Percentiles rank a stretch among this genome's conserved stretches.
These are phyloP conservation scores for Nycticorax nycticorax DNA, from an alignment of 2,113 vertebrate genomes.

Conservation along the genomic window DNA sequence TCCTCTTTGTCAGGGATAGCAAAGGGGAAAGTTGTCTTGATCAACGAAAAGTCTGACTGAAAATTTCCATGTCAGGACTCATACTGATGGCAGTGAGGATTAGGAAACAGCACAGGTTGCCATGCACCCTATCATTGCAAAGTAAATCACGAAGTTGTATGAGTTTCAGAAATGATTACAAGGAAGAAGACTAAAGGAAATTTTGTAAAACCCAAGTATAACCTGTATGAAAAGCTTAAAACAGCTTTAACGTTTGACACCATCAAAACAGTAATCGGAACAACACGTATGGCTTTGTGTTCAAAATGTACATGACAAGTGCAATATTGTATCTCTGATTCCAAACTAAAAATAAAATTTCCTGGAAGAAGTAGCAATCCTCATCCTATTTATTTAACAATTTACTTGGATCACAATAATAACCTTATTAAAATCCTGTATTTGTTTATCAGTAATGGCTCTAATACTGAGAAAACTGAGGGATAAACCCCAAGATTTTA, in stretches of 20 bases:
- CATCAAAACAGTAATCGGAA: background rate
- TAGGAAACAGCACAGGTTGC: background rate
- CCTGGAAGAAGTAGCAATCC: background rate
- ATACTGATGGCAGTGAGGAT: background rate
- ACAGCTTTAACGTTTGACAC: background rate
- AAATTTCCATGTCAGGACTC: background rate
- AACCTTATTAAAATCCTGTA: background rate
- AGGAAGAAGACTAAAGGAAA: background rate
- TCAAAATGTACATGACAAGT: background rate
- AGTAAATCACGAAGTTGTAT: background rate
- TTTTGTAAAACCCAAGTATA: background rate
- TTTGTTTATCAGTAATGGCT: background rate
- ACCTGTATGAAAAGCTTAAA: background rate
- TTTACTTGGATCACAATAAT: background rate
- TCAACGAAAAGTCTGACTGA: background rate
- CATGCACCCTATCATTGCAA: background rate
- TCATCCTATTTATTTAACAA: background rate
- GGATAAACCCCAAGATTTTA: background rate
- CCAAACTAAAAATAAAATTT: background rate
- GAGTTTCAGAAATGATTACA: background rate
- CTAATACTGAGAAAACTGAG: background rate
- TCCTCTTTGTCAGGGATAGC: background rate
- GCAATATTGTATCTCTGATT: background rate
- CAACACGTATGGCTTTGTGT: background rate
- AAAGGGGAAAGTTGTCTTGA: background rate